Evolutionary conservation across 2,888 invertebrate species (phyloP).

Genomic region (Tenthredo livida): DNA sequence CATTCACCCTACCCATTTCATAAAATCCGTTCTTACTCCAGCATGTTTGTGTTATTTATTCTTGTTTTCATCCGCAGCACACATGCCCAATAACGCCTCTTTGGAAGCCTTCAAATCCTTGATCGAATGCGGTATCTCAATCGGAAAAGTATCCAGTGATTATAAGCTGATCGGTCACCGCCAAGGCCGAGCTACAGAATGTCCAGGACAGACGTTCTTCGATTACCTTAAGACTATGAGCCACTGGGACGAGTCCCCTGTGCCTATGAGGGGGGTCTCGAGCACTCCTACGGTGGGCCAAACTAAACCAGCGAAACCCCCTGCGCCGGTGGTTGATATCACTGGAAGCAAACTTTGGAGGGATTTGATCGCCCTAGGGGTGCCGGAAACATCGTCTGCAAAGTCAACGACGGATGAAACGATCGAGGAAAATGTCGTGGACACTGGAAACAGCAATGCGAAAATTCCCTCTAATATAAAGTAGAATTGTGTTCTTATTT

Average conservation of each 20-base stretch:
- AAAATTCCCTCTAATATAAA: background rate
- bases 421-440: slow-evolving; percentile 27
- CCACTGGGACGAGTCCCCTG: slow-evolving; percentile 66
- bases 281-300: slow-evolving; percentile 61
- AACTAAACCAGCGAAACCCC: background rate
- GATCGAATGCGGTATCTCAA: slow-evolving; percentile 72
- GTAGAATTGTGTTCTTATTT: background rate
- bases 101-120: slow-evolving; percentile 68
- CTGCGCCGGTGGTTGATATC: slow-evolving; percentile 3
- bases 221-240: slow-evolving; percentile 71
- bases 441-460: background rate
- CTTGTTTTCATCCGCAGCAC: slow-evolving; percentile 63
- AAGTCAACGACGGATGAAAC: background rate
- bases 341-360: slow-evolving; percentile 32
- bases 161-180: slow-evolving; percentile 75
- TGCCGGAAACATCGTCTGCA: background rate
- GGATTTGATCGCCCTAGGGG: slow-evolving; percentile 38
- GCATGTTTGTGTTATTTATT: background rate
- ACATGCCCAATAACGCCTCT: slow-evolving; percentile 71
- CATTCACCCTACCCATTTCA: background rate
- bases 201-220: slow-evolving; percentile 76
- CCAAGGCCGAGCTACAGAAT: slow-evolving; percentile 73
- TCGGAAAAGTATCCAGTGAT: slow-evolving; percentile 69
- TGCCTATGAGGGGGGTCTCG: slow-evolving; percentile 75
- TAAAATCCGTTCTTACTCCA: background rate